Evolutionary conservation across 1,140 invertebrate genomes (phyloP).

Genomic region (Drosophila seguyi): DNA sequence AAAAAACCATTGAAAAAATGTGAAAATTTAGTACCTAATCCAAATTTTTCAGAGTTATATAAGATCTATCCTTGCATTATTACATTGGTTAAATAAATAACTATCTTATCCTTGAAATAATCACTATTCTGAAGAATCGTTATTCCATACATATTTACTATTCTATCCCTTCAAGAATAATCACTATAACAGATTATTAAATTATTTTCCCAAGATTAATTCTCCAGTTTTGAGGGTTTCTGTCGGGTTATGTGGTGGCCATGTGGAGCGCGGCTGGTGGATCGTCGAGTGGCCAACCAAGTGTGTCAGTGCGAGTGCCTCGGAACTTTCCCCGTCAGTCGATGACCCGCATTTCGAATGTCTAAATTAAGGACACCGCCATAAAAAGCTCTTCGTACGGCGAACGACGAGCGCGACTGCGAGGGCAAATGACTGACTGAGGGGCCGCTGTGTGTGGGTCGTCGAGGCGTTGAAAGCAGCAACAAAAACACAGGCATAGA

Average conservation of each 20-base stretch:
- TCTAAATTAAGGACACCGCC: constrained; percentile 81
- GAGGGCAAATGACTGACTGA: constrained; percentile 35
- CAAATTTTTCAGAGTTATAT: no score
- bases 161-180: no score
- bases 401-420: constrained; percentile 9
- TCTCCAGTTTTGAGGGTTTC: constrained; percentile 7
- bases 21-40: not conserved
- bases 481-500: constrained; percentile 68
- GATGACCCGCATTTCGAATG: constrained; percentile 76
- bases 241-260: constrained; percentile 12
- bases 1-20: constrained; percentile 3
- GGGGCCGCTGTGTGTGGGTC: constrained; percentile 61
- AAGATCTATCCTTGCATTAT: not conserved
- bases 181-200: no score
- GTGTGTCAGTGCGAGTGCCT: constrained; percentile 38
- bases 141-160: no score
- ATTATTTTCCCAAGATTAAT: not conserved
- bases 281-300: constrained; percentile 44
- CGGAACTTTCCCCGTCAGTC: constrained; percentile 50
- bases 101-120: no score
- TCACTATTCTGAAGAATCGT: no score
- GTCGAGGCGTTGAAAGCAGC: constrained; percentile 63
- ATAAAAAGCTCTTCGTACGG: constrained; percentile 65
- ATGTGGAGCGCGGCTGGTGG: constrained; percentile 20
- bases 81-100: no score